Evolutionary conservation across 2,888 invertebrate species (phyloP).

Genomic region (Gortyna flavago): DNA sequence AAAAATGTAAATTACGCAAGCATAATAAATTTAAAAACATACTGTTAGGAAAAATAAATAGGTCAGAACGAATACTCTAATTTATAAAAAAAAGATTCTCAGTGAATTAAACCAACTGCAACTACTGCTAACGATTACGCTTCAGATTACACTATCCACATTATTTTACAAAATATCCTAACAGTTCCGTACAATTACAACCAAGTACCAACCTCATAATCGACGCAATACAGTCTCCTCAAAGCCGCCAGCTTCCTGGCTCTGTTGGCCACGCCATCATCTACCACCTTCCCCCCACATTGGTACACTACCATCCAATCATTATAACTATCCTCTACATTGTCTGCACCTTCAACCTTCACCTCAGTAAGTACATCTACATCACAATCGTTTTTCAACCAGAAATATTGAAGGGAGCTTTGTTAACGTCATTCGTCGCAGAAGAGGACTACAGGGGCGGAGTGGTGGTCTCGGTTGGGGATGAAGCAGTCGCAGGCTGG

Average conservation of each 20-base stretch:
- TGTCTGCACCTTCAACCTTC: conserved; percentile 33
- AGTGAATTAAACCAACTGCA: neutral
- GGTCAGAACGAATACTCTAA: no score
- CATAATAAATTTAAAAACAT: neutral
- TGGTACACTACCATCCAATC: conserved; percentile 57
- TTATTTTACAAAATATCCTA: conserved; percentile 4
- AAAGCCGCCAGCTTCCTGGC: conserved; percentile 77
- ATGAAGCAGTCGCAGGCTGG: conserved; percentile 87
- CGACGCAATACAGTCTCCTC: conserved; percentile 75
- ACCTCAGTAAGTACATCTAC: conserved; percentile 32
- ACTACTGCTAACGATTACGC: neutral
- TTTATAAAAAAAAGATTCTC: neutral
- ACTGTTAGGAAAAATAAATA: neutral
- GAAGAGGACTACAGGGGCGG: conserved; percentile 91
- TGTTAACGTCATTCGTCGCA: conserved; percentile 89
- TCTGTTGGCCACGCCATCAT: conserved; percentile 72
- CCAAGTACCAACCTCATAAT: conserved; percentile 74
- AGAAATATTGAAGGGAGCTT: conserved; percentile 61
- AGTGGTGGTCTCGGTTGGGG: conserved; percentile 87
- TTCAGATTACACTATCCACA: conserved; percentile 16
- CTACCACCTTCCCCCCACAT: conserved; percentile 27
- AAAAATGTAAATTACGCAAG: neutral
- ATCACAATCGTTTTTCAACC: conserved; percentile 64
- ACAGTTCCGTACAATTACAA: conserved; percentile 49
- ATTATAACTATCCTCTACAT: conserved; percentile 50